Conservation (phyloP, 2,797 vertebrate genomes). For the Lophotriccus pileatus region DNA sequence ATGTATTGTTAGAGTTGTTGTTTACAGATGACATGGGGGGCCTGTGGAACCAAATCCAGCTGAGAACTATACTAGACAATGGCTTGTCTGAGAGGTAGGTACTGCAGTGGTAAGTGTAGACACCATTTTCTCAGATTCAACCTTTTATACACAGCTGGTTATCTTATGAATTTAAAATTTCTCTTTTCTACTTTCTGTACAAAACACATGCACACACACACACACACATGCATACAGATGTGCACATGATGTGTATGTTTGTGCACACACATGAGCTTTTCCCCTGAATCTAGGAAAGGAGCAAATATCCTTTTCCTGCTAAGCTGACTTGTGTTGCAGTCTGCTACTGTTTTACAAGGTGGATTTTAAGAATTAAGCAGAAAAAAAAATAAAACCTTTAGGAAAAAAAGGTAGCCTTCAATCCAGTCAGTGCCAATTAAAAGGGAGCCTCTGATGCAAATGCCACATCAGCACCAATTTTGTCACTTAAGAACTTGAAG, state of each 20-base stretch:
- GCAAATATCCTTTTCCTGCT: neutral
- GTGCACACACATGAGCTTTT: fast-evolving
- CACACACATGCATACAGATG: neutral
- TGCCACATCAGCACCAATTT: conserved; percentile 85
- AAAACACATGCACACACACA: neutral
- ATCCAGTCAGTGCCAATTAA: conserved; percentile 77
- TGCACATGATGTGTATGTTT: fast-evolving
- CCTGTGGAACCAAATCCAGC: neutral
- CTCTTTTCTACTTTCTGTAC: neutral
- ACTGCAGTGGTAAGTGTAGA: neutral
- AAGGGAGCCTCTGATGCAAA: conserved; percentile 78
- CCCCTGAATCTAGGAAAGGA: neutral
- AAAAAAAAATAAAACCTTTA: conserved; percentile 35
- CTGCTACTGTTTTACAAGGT: neutral
- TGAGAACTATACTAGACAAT: neutral
- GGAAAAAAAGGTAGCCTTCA: conserved; percentile 3
- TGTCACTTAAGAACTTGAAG: conserved; percentile 80
- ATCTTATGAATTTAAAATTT: neutral
- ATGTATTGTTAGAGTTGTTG: neutral
- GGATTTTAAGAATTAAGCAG: conserved; percentile 56
- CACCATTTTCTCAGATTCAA: conserved; percentile 10
- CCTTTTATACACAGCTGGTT: neutral
- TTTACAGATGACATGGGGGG: neutral
- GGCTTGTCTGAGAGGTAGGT: neutral
- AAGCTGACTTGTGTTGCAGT: neutral